These are phyloP conservation scores for Microcebus lehilahytsara DNA, from an alignment of 2,113 vertebrate species.

Conservation along the genomic window DNA sequence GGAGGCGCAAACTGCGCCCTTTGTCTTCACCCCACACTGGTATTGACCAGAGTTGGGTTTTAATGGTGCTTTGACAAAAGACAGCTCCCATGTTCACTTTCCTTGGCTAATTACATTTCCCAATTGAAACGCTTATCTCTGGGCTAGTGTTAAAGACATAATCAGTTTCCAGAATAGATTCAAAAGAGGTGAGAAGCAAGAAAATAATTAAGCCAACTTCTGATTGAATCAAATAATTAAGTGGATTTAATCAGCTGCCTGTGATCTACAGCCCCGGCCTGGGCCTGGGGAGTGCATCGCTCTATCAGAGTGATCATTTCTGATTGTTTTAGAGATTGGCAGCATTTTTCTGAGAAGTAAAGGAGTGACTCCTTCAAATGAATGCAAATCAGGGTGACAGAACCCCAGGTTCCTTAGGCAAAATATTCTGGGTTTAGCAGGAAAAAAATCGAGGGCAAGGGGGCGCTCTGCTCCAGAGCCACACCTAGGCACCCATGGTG, in stretches of 20 bases:
- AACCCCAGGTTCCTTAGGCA: neutral
- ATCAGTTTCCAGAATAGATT: slow-evolving; percentile 63
- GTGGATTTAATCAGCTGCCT: slow-evolving; percentile 15
- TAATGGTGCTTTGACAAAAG: slow-evolving; percentile 66
- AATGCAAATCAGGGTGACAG: neutral
- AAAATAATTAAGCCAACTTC: slow-evolving; percentile 73
- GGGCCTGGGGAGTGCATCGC: neutral
- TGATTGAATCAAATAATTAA: slow-evolving; percentile 56
- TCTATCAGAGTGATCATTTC: neutral
- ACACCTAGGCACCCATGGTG: neutral
- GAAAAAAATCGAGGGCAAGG: neutral
- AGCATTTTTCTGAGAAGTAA: neutral
- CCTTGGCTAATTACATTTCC: slow-evolving; percentile 61
- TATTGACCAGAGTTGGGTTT: neutral
- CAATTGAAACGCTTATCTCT: slow-evolving; percentile 35
- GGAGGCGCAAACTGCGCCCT: neutral
- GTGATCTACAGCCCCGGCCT: slow-evolving; percentile 30
- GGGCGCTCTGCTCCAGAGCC: neutral
- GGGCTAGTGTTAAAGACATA: slow-evolving; percentile 43
- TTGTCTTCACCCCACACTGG: neutral
- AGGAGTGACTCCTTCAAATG: neutral
- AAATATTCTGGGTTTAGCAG: neutral
- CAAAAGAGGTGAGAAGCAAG: slow-evolving; percentile 69
- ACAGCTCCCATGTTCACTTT: slow-evolving; percentile 41
- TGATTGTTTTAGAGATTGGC: neutral